phyloP scores from a whole-genome alignment of 2,797 vertebrate genomes.

The Amphiprion clarkii region DNA sequence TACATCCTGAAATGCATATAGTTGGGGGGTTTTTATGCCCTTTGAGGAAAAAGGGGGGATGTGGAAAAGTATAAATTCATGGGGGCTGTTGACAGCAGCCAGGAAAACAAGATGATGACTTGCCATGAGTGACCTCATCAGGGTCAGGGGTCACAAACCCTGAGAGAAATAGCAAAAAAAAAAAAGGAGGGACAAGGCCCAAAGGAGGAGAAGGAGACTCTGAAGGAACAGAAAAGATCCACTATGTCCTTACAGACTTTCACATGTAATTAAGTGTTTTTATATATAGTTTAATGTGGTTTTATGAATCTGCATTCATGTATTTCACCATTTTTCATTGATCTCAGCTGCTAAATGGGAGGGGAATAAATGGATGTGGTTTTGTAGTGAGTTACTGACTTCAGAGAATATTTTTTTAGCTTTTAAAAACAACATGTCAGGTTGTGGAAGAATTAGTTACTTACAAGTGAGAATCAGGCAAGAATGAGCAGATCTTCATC shows the following conservation, averaged over 20 bases:
- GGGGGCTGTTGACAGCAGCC: slow-evolving; percentile 61
- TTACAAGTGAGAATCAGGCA: neutral
- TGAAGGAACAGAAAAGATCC: neutral
- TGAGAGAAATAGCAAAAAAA: slow-evolving; percentile 43
- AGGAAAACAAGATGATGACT: slow-evolving; percentile 68
- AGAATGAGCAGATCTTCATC: neutral
- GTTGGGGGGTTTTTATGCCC: slow-evolving; percentile 20
- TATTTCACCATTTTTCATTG: neutral
- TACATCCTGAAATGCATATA: slow-evolving; percentile 68
- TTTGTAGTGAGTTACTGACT: neutral
- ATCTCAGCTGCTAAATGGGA: neutral
- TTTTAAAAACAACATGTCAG: slow-evolving; percentile 16
- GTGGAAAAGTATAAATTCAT: slow-evolving; percentile 66
- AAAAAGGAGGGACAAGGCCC: neutral
- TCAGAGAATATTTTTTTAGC: neutral
- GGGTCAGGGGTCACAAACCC: slow-evolving; percentile 62
- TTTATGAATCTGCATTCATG: neutral
- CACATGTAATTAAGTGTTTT: neutral
- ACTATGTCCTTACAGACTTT: neutral
- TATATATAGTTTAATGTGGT: neutral
- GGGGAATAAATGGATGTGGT: neutral
- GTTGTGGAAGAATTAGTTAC: slow-evolving; percentile 3
- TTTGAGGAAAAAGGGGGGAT: slow-evolving; percentile 47
- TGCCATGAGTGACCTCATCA: slow-evolving; percentile 62
- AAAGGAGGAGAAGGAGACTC: neutral